Base-by-base conservation (phyloP, 1,140 invertebrate species). In the Diachasmimorpha longicaudata region DNA sequence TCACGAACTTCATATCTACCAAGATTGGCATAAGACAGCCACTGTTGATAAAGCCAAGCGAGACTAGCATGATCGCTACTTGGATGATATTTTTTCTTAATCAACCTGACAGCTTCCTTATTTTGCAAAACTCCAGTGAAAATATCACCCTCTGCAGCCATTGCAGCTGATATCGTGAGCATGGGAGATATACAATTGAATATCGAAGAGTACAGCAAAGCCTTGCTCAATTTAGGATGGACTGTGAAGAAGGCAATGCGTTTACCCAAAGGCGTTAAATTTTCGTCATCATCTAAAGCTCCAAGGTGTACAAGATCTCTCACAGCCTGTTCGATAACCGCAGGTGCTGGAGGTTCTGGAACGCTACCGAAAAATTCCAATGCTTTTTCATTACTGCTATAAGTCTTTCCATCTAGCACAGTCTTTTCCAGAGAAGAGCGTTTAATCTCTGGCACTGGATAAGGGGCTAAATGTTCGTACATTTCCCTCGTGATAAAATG, bases 401-500 rank as follows among this genome's bases (percentile, higher is more conserved):
- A 88, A 13, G 75, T 80, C 85, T 94, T 94, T 13, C 90, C 88
- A 78, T 91, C 90, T 0, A 95, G 83, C 69, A 94, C 89, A 6
- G 91, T 89, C 84, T 93, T 91, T 48, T 94, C 90, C 1, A 95
- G 84, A 3, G 93, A 90, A 70, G 89, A 90, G 39, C 91, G 86
- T 58, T 91, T 85, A 52, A 95, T 88, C 79, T 94, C 92, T 0
- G 94, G 93, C 19, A 89, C 42, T 0, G 92, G 90, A 79, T 90
- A 91, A 9, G 88, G 78, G 0, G 80, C 46, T 11, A 94, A 88
- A 2, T 83, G 74, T 0, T 90, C 80, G 52, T 84, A 91, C 21
- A 90, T 86, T 19, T 85, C 79, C 78, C 86, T 84, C 5, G 92
- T 91, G 77, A 94, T 92, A 8, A 97, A 85, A 85, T 96, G 95